Percentiles rank a stretch among this genome's conserved stretches.
Conservation (phyloP, 2,113 vertebrate species). For the Phoxinus phoxinus region DNA sequence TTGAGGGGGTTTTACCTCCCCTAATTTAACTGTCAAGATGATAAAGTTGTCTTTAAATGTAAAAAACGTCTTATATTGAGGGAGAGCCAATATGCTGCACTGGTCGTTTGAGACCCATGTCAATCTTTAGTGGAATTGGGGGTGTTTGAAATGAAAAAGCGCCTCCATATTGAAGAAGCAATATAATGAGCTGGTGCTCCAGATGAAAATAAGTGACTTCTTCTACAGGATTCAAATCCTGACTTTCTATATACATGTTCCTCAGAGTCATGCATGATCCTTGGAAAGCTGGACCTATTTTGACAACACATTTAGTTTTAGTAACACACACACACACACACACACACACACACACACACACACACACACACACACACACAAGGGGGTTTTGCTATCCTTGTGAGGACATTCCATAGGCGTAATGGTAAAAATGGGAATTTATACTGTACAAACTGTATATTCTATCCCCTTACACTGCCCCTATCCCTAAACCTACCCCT, state of each 20-base stretch:
- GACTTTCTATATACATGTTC: neutral
- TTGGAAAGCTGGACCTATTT: slow-evolving; percentile 1
- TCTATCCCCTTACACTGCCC: too few species aligned
- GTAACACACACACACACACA: neutral
- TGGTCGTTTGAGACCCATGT: neutral
- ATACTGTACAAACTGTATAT: too few species aligned
- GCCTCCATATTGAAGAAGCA: slow-evolving; percentile 10
- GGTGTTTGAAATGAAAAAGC: slow-evolving; percentile 13
- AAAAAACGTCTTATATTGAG: slow-evolving; percentile 17
- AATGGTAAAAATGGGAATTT: too few species aligned
- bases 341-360: neutral
- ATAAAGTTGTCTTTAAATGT: slow-evolving; percentile 42
- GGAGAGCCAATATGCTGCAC: slow-evolving; percentile 1
- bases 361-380: neutral
- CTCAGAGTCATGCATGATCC: slow-evolving; percentile 3
- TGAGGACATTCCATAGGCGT: too few species aligned
- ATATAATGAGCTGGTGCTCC: neutral
- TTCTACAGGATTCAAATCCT: slow-evolving; percentile 12
- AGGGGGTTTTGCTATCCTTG: too few species aligned
- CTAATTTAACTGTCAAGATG: slow-evolving; percentile 54
- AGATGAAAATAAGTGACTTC: slow-evolving; percentile 11
- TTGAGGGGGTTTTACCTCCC: slow-evolving; percentile 46
- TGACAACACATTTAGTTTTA: slow-evolving; percentile 23
- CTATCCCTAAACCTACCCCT: too few species aligned
- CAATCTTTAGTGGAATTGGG: slow-evolving; percentile 21